These are phyloP conservation scores for Papilio glaucus DNA, from an alignment of 1,140 invertebrate species.

Conservation along the genomic window DNA sequence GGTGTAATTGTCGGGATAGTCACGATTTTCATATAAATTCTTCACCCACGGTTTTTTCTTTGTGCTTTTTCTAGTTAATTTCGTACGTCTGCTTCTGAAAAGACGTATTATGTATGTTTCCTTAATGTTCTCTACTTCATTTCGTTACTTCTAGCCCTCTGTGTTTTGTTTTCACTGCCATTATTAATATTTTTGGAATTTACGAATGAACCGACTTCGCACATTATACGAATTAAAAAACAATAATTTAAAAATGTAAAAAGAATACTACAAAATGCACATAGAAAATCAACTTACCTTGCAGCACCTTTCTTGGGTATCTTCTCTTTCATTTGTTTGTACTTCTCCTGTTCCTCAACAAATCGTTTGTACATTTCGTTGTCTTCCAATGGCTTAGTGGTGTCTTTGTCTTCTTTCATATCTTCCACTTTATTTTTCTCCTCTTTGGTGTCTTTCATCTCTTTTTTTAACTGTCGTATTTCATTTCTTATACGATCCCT, in stretches of 20 bases:
- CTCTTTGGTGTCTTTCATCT: constrained; percentile 86
- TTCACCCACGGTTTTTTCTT: constrained; percentile 89
- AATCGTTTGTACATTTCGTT: constrained; percentile 89
- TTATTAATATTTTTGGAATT: too few relatives aligned
- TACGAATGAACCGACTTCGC: background rate
- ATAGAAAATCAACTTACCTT: constrained; percentile 69
- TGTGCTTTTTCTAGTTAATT: constrained; percentile 52
- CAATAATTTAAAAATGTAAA: background rate
- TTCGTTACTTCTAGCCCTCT: constrained; percentile 20
- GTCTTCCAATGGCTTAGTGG: constrained; percentile 69
- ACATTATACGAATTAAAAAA: background rate
- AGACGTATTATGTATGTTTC: constrained; percentile 50
- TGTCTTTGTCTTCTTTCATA: constrained; percentile 61
- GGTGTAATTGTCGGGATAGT: constrained; percentile 96
- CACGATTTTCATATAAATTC: constrained; percentile 94
- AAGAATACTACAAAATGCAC: background rate
- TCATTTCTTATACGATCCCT: constrained; percentile 91
- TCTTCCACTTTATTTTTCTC: constrained; percentile 67
- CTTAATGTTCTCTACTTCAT: constrained; percentile 45
- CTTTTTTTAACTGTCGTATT: constrained; percentile 89
- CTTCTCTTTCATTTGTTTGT: constrained; percentile 87
- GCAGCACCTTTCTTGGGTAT: constrained; percentile 88
- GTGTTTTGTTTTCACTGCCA: background rate
- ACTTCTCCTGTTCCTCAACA: constrained; percentile 90
- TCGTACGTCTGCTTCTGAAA: constrained; percentile 73